These are phyloP conservation scores for Lonchura striata DNA, from an alignment of 2,113 vertebrate genomes.

Conservation along the genomic window DNA sequence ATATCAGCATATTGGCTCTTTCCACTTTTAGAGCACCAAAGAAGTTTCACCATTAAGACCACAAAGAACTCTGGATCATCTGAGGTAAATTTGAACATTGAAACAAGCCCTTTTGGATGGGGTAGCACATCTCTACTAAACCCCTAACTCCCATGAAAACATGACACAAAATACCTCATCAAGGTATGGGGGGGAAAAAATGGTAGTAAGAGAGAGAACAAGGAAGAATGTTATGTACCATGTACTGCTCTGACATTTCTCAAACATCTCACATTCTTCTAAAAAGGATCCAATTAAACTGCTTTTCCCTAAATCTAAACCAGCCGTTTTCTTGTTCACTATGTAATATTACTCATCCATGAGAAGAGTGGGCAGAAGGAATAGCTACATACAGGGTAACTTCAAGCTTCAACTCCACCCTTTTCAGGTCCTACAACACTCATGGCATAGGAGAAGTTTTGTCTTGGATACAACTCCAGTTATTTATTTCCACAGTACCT, in stretches of 20 bases:
- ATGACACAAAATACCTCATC: background rate
- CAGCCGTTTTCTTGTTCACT: background rate
- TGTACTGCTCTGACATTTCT: background rate
- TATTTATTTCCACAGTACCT: background rate
- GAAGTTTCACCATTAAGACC: background rate
- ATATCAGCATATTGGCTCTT: background rate
- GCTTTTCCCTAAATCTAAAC: background rate
- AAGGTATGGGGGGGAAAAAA: background rate
- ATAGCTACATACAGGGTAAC: fast-evolving
- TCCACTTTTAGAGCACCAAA: background rate
- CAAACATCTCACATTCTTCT: background rate
- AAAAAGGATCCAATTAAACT: background rate
- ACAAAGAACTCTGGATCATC: background rate
- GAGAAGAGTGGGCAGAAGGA: background rate
- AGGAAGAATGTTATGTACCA: background rate
- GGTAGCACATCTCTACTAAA: background rate
- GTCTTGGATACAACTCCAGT: background rate
- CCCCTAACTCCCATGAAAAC: background rate
- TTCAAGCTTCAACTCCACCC: background rate
- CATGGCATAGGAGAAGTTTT: fast-evolving
- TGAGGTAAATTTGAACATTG: background rate
- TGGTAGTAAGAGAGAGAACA: background rate
- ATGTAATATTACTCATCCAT: background rate
- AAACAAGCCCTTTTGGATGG: background rate
- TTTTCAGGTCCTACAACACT: background rate